These are phyloP conservation scores for Ianthella basta DNA, from an alignment of 37 sponge, comb jelly and placozoan species.

Conservation along the genomic window DNA sequence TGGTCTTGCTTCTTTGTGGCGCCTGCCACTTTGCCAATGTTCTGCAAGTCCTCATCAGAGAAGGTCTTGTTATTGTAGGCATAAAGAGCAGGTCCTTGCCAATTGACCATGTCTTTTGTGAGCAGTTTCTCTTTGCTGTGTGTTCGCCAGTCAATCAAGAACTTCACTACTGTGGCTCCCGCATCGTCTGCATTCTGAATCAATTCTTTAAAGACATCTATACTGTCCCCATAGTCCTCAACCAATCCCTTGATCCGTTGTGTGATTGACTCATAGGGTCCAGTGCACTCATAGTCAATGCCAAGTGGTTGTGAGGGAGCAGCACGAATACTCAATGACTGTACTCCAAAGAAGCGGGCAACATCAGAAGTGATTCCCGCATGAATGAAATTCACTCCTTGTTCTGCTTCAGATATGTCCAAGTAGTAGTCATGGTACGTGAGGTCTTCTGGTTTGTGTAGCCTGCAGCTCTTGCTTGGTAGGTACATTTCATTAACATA, in stretches of 20 bases:
- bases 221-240: conserved; percentile 63
- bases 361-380: conserved; percentile 19
- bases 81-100: conserved; percentile 90
- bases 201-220: conserved; percentile 85
- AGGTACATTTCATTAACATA: not conserved
- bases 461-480: not conserved
- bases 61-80: conserved; percentile 78
- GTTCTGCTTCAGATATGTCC: not conserved
- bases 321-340: conserved; percentile 53
- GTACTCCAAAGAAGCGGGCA: conserved; percentile 56
- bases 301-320: conserved; percentile 56
- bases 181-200: conserved; percentile 96
- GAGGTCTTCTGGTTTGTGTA: not conserved
- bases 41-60: conserved; percentile 70
- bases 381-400: conserved; percentile 43
- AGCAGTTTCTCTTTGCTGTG: conserved; percentile 31
- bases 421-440: conserved; percentile 19
- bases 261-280: conserved; percentile 69
- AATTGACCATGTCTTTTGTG: conserved; percentile 55
- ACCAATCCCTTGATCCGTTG: conserved; percentile 57
- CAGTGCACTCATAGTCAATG: conserved; percentile 34
- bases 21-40: conserved; percentile 76
- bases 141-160: conserved; percentile 77
- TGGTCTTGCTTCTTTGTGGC: conserved; percentile 67
- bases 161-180: conserved; percentile 71